These are phyloP conservation scores for Keiferia lycopersicella DNA, from an alignment of 2,888 invertebrate genomes.

Conservation along the genomic window DNA sequence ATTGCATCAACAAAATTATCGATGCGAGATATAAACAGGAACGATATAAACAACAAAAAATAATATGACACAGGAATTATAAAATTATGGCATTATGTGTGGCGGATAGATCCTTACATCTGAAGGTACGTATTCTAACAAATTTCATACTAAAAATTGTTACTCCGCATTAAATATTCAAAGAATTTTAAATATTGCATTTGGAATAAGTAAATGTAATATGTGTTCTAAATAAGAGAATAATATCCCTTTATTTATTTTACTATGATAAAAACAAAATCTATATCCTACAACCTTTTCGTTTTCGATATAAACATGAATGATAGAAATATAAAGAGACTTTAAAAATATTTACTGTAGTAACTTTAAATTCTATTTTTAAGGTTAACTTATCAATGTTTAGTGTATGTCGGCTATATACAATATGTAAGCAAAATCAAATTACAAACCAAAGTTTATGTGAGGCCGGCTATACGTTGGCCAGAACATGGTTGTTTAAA, in stretches of 20 bases:
- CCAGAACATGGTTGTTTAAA: conserved; percentile 57
- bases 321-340: conserved; percentile 65
- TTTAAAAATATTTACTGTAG: conserved; percentile 56
- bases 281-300: conserved; percentile 33
- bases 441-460: conserved; percentile 49
- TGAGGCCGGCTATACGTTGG: conserved; percentile 6
- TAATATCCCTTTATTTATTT: conserved; percentile 56
- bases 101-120: conserved; percentile 19
- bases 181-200: conserved; percentile 46
- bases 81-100: neutral
- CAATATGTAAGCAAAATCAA: conserved; percentile 35
- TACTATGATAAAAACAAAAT: conserved; percentile 55
- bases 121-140: conserved; percentile 32
- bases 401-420: conserved; percentile 37
- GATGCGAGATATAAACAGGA: conserved; percentile 39
- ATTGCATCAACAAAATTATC: conserved; percentile 2
- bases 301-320: conserved; percentile 40
- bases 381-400: conserved; percentile 60
- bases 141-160: conserved; percentile 49
- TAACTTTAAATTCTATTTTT: conserved; percentile 39
- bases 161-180: conserved; percentile 58
- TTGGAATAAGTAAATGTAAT: conserved; percentile 61
- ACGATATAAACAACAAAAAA: conserved; percentile 27
- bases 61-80: neutral
- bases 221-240: conserved; percentile 56